Conservation (phyloP, 2,888 invertebrate genomes). For the Cecidostiba fungosa region DNA sequence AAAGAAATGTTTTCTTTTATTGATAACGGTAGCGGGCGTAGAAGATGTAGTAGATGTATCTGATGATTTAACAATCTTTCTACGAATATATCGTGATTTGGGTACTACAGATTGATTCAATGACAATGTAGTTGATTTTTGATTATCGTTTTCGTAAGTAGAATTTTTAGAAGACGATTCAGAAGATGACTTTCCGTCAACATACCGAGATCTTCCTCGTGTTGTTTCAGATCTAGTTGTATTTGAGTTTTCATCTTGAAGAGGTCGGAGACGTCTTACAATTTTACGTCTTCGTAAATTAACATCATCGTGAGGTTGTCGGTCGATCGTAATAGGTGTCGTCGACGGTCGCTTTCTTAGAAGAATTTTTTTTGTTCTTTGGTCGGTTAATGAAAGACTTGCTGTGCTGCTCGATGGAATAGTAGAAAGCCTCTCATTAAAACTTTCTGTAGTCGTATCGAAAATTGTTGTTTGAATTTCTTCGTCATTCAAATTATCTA, state of each 20-base stretch:
- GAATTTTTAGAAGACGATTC: conserved; percentile 2
- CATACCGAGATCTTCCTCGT: conserved; percentile 40
- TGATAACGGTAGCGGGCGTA: background rate
- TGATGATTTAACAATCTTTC: conserved; percentile 7
- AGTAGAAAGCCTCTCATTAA: conserved; percentile 17
- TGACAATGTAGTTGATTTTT: background rate
- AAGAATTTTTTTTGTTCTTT: conserved; percentile 67
- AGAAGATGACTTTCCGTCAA: conserved; percentile 56
- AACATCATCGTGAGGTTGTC: conserved; percentile 31
- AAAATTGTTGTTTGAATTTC: conserved; percentile 49
- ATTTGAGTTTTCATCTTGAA: conserved; percentile 56
- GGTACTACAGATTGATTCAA: background rate
- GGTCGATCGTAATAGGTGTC: conserved; percentile 55
- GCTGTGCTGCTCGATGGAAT: background rate
- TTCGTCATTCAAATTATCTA: conserved; percentile 29
- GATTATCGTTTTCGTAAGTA: conserved; percentile 4
- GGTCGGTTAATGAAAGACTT: conserved; percentile 33
- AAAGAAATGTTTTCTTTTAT: conserved; percentile 56
- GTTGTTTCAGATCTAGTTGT: conserved; percentile 45
- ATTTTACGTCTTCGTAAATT: conserved; percentile 71
- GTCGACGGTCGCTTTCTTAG: conserved; percentile 68
- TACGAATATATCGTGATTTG: conserved; percentile 54
- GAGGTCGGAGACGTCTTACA: conserved; percentile 71
- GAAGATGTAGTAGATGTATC: conserved; percentile 16
- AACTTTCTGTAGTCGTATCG: conserved; percentile 40